Percentiles rank a stretch among this genome's conserved stretches.
Evolutionary conservation across 2,888 invertebrate species (phyloP).

Genomic region (Macrostomum cliftonense): DNA sequence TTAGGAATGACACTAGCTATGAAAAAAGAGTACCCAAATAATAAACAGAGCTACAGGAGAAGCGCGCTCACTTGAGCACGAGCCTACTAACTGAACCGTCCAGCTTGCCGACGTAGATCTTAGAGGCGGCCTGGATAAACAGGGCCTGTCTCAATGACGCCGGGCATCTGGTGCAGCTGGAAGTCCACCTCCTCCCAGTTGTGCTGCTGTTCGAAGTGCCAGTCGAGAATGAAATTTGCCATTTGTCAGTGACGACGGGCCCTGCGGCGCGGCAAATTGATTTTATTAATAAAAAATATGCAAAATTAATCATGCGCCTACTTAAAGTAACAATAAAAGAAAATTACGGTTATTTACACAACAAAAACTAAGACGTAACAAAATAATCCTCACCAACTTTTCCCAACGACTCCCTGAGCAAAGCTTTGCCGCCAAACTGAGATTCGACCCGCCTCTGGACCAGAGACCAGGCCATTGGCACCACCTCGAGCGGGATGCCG

Average conservation of each 20-base stretch:
- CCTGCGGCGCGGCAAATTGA: slow-evolving; percentile 27
- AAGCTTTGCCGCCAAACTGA: slow-evolving; percentile 6
- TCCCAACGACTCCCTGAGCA: slow-evolving; percentile 1
- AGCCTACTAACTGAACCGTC: not conserved
- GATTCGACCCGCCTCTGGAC: slow-evolving; percentile 1
- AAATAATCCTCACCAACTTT: slow-evolving; percentile 12
- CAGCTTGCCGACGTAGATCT: not conserved
- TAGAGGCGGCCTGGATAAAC: not conserved
- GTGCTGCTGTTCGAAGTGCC: slow-evolving; percentile 51
- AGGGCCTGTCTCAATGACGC: slow-evolving; percentile 6
- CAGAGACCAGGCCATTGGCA: slow-evolving; percentile 5
- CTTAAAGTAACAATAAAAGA: too few species aligned
- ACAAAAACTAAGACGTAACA: too few species aligned
- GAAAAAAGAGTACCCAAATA: too few species aligned
- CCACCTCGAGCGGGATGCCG: slow-evolving; percentile 9
- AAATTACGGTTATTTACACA: too few species aligned
- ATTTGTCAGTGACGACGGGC: slow-evolving; percentile 95
- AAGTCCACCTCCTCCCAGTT: slow-evolving; percentile 30
- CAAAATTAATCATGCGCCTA: too few species aligned
- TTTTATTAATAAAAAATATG: too few species aligned
- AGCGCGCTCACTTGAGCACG: not conserved
- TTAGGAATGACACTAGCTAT: too few species aligned
- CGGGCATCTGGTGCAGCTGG: slow-evolving; percentile 9
- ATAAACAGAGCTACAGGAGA: too few species aligned
- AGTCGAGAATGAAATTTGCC: slow-evolving; percentile 90